These are phyloP conservation scores for Gobionotothen gibberifrons DNA, from an alignment of 2,797 vertebrate species.

Conservation along the genomic window DNA sequence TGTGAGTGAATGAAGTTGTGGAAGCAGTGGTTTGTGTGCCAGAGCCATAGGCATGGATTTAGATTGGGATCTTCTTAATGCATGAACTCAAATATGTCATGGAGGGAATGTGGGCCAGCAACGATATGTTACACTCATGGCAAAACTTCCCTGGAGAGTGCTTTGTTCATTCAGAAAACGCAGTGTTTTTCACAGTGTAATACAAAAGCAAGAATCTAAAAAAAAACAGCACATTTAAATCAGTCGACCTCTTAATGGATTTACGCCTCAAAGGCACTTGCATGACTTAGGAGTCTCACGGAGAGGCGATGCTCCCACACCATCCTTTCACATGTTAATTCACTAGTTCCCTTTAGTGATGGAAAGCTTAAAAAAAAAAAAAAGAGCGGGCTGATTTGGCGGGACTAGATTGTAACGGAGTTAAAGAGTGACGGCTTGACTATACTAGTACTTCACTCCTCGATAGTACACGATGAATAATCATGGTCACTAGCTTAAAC, in stretches of 20 bases:
- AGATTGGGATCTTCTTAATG: slow-evolving; percentile 66
- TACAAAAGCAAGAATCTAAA: slow-evolving; percentile 22
- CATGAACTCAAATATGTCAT: slow-evolving; percentile 53
- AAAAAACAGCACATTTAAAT: slow-evolving; percentile 47
- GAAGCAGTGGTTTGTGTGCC: slow-evolving; percentile 33
- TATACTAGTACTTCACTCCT: neutral
- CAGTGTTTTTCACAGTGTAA: slow-evolving; percentile 38
- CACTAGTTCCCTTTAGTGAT: slow-evolving; percentile 23
- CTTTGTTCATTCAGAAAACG: slow-evolving; percentile 53
- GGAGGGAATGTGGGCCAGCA: slow-evolving; percentile 51
- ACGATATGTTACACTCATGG: slow-evolving; percentile 33
- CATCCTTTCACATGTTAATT: slow-evolving; percentile 60
- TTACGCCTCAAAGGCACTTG: slow-evolving; percentile 39
- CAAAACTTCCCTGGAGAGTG: slow-evolving; percentile 12
- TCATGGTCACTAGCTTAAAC: neutral
- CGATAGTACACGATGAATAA: neutral
- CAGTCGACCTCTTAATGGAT: slow-evolving; percentile 41
- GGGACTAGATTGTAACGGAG: neutral
- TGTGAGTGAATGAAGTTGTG: slow-evolving; percentile 4
- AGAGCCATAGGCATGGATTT: slow-evolving; percentile 58
- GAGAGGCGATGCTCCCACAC: slow-evolving; percentile 24
- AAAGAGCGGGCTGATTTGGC: slow-evolving; percentile 10
- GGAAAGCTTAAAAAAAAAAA: slow-evolving; percentile 21
- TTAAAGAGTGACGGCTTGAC: slow-evolving; percentile 4
- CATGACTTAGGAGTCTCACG: slow-evolving; percentile 39